These are phyloP conservation scores for Malaclemys terrapin DNA, from an alignment of 2,113 vertebrate genomes.

Conservation along the genomic window DNA sequence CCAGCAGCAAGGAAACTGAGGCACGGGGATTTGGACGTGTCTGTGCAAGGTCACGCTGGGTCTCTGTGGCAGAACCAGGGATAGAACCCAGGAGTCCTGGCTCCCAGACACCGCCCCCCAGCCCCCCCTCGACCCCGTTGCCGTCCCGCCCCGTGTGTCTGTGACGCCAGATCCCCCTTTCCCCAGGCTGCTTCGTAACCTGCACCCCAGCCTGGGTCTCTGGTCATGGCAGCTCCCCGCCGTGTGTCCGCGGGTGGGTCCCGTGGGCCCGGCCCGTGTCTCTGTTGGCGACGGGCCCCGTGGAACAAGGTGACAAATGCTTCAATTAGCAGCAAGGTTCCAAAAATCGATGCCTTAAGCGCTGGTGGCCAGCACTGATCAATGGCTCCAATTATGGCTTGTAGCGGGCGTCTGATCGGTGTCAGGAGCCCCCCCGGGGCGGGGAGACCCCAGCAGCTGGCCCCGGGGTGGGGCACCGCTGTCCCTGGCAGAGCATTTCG, in stretches of 20 bases:
- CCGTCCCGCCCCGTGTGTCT: not conserved
- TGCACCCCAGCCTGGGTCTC: not conserved
- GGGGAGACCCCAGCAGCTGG: not conserved
- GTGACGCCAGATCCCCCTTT: not conserved
- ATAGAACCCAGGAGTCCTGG: too few species aligned
- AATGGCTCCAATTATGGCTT: not conserved
- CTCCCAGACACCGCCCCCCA: too few species aligned
- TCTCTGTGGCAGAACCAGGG: too few species aligned
- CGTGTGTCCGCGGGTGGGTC: not conserved
- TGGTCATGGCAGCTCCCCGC: fast-evolving
- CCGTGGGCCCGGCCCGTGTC: fast-evolving
- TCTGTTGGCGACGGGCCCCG: not conserved
- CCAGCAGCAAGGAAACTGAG: too few species aligned
- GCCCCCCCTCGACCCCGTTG: too few species aligned
- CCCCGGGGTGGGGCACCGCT: fast-evolving
- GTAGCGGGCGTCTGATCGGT: not conserved
- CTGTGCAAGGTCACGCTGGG: too few species aligned
- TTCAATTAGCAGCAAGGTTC: not conserved
- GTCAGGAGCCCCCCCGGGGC: not conserved
- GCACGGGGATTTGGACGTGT: too few species aligned
- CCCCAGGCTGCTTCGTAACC: not conserved
- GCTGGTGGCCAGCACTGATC: not conserved
- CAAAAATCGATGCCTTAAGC: not conserved
- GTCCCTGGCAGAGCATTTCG: not conserved
- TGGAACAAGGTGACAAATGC: not conserved